Evolutionary conservation across 2,888 invertebrate genomes (phyloP).

Genomic region (Germaria angustata): DNA sequence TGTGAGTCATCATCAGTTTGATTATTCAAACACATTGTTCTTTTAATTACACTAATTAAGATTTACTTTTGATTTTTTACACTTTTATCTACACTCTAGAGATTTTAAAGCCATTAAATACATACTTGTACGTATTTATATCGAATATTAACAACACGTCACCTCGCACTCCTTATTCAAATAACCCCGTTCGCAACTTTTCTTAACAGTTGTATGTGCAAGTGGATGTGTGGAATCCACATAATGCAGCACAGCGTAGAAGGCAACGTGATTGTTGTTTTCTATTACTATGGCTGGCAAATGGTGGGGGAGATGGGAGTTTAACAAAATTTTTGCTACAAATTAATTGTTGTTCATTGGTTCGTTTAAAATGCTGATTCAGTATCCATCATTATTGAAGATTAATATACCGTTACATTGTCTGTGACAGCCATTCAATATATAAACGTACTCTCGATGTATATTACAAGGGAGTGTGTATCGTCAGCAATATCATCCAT

Average conservation of each 20-base stretch:
- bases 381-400: constrained; percentile 80
- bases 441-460: constrained; percentile 30
- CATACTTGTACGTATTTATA: no score
- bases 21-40: constrained; percentile 50
- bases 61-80: constrained; percentile 56
- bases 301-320: not conserved
- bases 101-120: constrained; percentile 29
- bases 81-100: not conserved
- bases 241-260: not conserved
- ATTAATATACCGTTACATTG: constrained; percentile 79
- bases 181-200: not conserved
- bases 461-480: not conserved
- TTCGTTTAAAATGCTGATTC: constrained; percentile 80
- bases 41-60: constrained; percentile 64
- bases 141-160: constrained; percentile 1
- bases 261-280: constrained; percentile 1
- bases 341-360: constrained; percentile 73
- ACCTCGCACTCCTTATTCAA: not conserved
- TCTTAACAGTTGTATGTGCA: not conserved
- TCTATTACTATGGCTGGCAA: constrained; percentile 1
- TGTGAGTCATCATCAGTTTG: constrained; percentile 14
- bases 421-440: constrained; percentile 76
- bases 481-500: constrained; percentile 30
- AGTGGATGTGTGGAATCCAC: not conserved
- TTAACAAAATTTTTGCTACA: constrained; percentile 54